A percentile compares a stretch with the other conserved stretches of the same genome.
Evolutionary conservation across 2,888 invertebrate species (phyloP).

Genomic region (Chrysomela aeneicollis): DNA sequence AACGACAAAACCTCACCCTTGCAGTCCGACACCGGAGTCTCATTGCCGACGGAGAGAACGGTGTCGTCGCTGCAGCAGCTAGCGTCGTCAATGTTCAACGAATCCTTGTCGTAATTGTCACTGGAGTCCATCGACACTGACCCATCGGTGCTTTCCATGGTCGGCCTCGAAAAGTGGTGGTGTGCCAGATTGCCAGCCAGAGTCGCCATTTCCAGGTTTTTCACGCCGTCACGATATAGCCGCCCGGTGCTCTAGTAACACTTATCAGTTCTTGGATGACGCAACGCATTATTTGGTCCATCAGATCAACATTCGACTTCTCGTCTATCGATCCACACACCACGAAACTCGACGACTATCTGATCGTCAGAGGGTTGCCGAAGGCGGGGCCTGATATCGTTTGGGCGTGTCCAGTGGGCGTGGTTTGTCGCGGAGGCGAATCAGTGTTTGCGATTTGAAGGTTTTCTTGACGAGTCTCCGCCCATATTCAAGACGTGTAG

Average conservation of each 20-base stretch:
- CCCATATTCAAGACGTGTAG: constrained; percentile 56
- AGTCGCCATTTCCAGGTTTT: constrained; percentile 48
- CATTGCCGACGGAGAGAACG: constrained; percentile 83
- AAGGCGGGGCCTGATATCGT: constrained; percentile 54
- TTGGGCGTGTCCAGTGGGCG: constrained; percentile 46
- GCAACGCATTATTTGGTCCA: constrained; percentile 18
- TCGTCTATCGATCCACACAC: constrained; percentile 53
- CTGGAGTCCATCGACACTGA: constrained; percentile 58
- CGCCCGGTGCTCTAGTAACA: constrained; percentile 10
- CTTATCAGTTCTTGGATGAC: constrained; percentile 2
- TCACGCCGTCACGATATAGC: constrained; percentile 22
- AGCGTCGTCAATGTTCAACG: constrained; percentile 63
- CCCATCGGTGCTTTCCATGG: constrained; percentile 56
- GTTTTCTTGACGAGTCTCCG: constrained; percentile 56
- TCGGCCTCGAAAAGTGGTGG: constrained; percentile 50
- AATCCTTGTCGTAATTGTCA: constrained; percentile 56
- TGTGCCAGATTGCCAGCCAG: constrained; percentile 50
- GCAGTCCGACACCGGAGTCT: constrained; percentile 53
- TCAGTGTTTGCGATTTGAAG: constrained; percentile 47
- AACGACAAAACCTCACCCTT: constrained; percentile 63
- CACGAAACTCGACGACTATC: constrained; percentile 57
- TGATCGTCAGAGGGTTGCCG: constrained; percentile 49
- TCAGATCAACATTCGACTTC: constrained; percentile 17
- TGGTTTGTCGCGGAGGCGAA: constrained; percentile 48
- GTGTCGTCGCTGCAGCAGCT: constrained; percentile 81